Conservation (phyloP, 2,888 invertebrate genomes). For the Parasteatoda lunata region DNA sequence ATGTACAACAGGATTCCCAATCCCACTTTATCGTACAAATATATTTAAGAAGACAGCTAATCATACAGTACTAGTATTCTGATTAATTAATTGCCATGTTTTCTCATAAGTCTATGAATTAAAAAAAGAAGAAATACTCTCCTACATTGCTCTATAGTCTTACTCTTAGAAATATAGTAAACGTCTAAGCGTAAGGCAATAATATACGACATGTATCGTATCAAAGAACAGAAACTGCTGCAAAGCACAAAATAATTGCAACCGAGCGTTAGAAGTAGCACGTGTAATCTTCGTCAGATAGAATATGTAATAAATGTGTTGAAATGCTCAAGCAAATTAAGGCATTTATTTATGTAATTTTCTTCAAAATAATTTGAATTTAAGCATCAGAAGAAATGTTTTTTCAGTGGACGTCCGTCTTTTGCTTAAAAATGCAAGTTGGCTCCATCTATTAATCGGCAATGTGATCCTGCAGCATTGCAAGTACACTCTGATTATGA, state of each 20-base stretch:
- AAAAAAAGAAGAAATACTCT: constrained; percentile 36
- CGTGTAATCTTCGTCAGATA: constrained; percentile 12
- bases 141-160: constrained; percentile 58
- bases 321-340: constrained; percentile 62
- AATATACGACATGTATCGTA: constrained; percentile 57
- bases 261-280: constrained; percentile 38
- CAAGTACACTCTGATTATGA: not conserved
- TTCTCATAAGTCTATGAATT: constrained; percentile 36
- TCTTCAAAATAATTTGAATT: constrained; percentile 36
- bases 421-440: not conserved
- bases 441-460: not conserved
- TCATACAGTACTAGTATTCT: constrained; percentile 40
- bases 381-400: constrained; percentile 52
- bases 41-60: constrained; percentile 38
- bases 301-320: constrained; percentile 41
- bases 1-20: constrained; percentile 47
- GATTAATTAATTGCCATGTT: constrained; percentile 42
- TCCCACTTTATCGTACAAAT: constrained; percentile 52
- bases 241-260: constrained; percentile 52
- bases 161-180: constrained; percentile 58
- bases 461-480: not conserved
- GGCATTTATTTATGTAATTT: constrained; percentile 56
- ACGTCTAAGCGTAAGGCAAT: constrained; percentile 65
- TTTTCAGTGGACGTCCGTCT: constrained; percentile 33
- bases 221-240: constrained; percentile 47